These are phyloP conservation scores for Philypnodon macrostomus DNA, from an alignment of 2,797 vertebrate genomes.

Conservation along the genomic window DNA sequence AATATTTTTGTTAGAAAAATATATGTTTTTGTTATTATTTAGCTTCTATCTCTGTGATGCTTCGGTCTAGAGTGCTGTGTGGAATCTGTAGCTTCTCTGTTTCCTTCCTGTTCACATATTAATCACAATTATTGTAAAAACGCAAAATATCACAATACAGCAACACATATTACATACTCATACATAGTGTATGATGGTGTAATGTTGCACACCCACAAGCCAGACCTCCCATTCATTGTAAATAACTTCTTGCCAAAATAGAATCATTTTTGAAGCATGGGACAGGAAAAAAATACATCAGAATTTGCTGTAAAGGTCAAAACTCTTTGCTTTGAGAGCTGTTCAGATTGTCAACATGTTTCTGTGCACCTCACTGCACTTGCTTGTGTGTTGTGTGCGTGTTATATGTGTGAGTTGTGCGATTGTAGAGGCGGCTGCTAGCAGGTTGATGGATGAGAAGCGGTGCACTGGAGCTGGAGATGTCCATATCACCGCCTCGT, in stretches of 20 bases:
- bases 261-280: conserved; percentile 9
- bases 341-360: conserved; percentile 16
- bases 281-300: not conserved
- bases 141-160: too few relatives aligned
- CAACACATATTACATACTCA: too few relatives aligned
- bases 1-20: too few relatives aligned
- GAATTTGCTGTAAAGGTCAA: conserved; percentile 5
- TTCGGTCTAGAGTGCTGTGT: too few relatives aligned
- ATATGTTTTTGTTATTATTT: too few relatives aligned
- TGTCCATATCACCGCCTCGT: conserved; percentile 47
- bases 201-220: conserved; percentile 28
- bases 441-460: conserved; percentile 67
- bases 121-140: too few relatives aligned
- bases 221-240: conserved; percentile 32
- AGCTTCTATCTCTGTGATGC: too few relatives aligned
- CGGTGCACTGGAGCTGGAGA: conserved; percentile 38
- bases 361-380: conserved; percentile 8
- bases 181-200: too few relatives aligned
- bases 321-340: conserved; percentile 3
- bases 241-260: conserved; percentile 11
- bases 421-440: conserved; percentile 53
- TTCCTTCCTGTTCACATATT: too few relatives aligned
- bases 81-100: too few relatives aligned
- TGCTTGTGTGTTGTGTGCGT: too few relatives aligned
- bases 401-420: too few relatives aligned